A percentile compares a stretch with the other conserved stretches of the same genome.
Evolutionary conservation across 2,888 invertebrate species (phyloP).

Genomic region (Coecobrya sp.): DNA sequence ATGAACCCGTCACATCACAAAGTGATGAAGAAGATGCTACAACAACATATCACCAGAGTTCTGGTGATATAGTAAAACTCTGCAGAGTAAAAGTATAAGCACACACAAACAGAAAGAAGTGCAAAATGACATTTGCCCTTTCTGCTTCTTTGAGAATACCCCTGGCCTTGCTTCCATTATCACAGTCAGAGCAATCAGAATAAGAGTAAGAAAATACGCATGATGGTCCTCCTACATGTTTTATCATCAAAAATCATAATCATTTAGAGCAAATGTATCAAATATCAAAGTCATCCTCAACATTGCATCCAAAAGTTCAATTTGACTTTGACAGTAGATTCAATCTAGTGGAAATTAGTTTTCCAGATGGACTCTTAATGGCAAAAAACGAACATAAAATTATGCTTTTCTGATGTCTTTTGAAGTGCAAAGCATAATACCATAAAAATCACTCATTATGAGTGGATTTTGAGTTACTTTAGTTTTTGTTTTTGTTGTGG

Average conservation of each 20-base stretch:
- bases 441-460: too few species aligned
- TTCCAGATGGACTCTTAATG: slow-evolving; percentile 17
- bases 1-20: slow-evolving; percentile 67
- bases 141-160: slow-evolving; percentile 21
- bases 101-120: background rate
- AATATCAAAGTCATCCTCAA: background rate
- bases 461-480: background rate
- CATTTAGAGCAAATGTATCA: slow-evolving; percentile 61
- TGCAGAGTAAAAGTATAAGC: background rate
- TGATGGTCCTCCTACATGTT: slow-evolving; percentile 22
- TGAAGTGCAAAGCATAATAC: background rate
- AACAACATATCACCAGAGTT: slow-evolving; percentile 11
- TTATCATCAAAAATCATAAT: slow-evolving; percentile 10
- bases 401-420: background rate
- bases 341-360: slow-evolving; percentile 15
- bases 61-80: too few species aligned
- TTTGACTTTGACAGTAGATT: slow-evolving; percentile 57
- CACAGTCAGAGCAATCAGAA: background rate
- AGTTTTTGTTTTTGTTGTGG: slow-evolving; percentile 30
- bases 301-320: slow-evolving; percentile 29
- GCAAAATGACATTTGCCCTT: slow-evolving; percentile 75
- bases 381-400: background rate
- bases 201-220: background rate
- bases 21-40: slow-evolving; percentile 17
- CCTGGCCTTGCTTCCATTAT: slow-evolving; percentile 18